Conservation (phyloP, 2,113 vertebrate species). For the Peromyscus leucopus region DNA sequence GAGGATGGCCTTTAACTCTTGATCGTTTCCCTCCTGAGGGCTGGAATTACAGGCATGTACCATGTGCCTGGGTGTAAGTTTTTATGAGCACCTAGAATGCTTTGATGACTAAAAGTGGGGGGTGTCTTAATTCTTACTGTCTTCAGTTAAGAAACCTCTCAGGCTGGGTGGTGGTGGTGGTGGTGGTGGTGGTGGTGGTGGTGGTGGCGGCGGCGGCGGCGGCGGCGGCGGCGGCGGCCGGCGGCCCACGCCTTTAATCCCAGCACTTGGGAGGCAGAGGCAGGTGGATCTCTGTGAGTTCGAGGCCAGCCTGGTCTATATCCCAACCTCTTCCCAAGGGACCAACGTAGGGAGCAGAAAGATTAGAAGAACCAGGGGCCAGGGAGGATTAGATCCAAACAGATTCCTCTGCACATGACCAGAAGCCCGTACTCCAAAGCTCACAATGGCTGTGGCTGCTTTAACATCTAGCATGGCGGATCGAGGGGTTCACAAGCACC, state of each 20-base stretch:
- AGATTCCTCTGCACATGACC: background rate
- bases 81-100: constrained; percentile 10
- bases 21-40: background rate
- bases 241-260: too few relatives aligned
- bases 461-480: background rate
- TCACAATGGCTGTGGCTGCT: background rate
- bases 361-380: background rate
- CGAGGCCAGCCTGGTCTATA: too few relatives aligned
- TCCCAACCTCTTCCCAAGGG: background rate
- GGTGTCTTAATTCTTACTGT: background rate
- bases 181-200: too few relatives aligned
- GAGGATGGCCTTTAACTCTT: background rate
- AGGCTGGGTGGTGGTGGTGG: background rate
- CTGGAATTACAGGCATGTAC: background rate
- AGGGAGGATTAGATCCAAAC: background rate
- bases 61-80: background rate
- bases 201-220: too few relatives aligned
- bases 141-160: background rate
- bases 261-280: too few relatives aligned
- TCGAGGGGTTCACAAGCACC: background rate
- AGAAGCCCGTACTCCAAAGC: background rate
- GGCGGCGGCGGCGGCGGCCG: too few relatives aligned
- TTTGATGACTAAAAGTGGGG: background rate
- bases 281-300: too few relatives aligned
- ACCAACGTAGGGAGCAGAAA: background rate